Evolutionary conservation across 2,113 vertebrate genomes (phyloP).

Genomic region (Collichthys lucidus): DNA sequence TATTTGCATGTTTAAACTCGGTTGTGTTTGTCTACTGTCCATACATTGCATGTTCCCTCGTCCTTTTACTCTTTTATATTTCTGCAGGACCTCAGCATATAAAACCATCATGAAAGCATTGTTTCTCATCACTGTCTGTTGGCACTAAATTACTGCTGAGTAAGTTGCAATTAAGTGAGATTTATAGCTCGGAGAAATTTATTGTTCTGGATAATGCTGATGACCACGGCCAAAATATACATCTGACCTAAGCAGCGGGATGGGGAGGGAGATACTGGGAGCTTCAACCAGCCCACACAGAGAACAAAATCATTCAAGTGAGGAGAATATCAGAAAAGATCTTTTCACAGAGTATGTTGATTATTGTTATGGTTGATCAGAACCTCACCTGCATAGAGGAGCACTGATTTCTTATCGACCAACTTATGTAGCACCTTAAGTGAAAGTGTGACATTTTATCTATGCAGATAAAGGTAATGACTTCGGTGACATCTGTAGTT

Average conservation of each 20-base stretch:
- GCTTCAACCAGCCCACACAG: conserved; percentile 24
- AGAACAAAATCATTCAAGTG: not conserved
- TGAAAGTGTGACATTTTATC: conserved; percentile 22
- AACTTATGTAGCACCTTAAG: not conserved
- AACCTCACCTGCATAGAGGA: not conserved
- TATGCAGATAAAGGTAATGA: conserved; percentile 31
- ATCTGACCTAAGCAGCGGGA: conserved; percentile 56
- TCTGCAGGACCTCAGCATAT: not conserved
- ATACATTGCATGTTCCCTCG: not conserved
- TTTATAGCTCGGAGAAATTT: conserved; percentile 69
- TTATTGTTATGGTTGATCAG: not conserved
- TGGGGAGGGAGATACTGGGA: conserved; percentile 33
- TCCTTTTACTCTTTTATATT: not conserved
- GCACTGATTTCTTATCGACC: not conserved
- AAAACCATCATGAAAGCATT: conserved; percentile 22
- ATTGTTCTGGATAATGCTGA: conserved; percentile 32
- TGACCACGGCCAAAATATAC: conserved; percentile 52
- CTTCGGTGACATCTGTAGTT: not conserved
- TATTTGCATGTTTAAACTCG: not conserved
- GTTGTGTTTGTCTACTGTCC: not conserved
- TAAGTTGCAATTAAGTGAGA: conserved; percentile 73
- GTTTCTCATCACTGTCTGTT: conserved; percentile 48
- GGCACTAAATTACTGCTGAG: conserved; percentile 50
- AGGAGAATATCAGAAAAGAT: not conserved
- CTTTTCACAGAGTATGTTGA: not conserved